Evolutionary conservation across 1,140 invertebrate genomes (phyloP).

Genomic region (Dendrolimus punctatus): DNA sequence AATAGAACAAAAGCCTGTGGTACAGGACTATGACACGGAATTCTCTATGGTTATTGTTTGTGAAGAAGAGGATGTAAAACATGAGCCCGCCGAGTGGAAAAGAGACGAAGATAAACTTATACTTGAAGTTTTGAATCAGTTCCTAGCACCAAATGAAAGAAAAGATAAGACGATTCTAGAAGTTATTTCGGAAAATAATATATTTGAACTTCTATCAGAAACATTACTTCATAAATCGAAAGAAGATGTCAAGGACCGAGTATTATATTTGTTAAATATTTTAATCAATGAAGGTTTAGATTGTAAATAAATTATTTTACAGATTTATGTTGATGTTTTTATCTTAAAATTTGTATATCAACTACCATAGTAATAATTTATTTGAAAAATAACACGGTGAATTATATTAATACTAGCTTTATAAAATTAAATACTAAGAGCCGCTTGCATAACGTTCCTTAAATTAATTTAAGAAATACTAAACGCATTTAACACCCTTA

Average conservation of each 20-base stretch:
- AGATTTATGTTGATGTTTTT: too few species aligned
- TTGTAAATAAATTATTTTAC: too few species aligned
- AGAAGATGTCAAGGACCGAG: conserved; percentile 31
- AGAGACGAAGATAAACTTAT: conserved; percentile 54
- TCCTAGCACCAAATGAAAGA: conserved; percentile 27
- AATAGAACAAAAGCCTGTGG: not conserved
- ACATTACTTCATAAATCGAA: conserved; percentile 31
- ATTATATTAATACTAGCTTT: too few species aligned
- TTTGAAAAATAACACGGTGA: too few species aligned
- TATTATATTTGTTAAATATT: conserved; percentile 45
- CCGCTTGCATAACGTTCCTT: too few species aligned
- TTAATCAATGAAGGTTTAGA: conserved; percentile 3
- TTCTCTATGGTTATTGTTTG: conserved; percentile 19
- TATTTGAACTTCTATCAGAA: conserved; percentile 25
- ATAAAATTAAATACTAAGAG: too few species aligned
- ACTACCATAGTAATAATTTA: too few species aligned
- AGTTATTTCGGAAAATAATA: conserved; percentile 39
- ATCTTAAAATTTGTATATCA: too few species aligned
- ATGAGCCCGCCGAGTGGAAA: conserved; percentile 40
- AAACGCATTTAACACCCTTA: too few species aligned
- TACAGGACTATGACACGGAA: conserved; percentile 4
- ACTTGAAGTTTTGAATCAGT: conserved; percentile 40
- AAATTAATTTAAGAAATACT: too few species aligned
- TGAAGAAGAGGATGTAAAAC: conserved; percentile 32
- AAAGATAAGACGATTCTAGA: conserved; percentile 44